Evolutionary conservation across 2,113 vertebrate genomes (phyloP), one percentile per base, ranked within the genome.

Genomic region (Rhagologus leucostigma): DNA sequence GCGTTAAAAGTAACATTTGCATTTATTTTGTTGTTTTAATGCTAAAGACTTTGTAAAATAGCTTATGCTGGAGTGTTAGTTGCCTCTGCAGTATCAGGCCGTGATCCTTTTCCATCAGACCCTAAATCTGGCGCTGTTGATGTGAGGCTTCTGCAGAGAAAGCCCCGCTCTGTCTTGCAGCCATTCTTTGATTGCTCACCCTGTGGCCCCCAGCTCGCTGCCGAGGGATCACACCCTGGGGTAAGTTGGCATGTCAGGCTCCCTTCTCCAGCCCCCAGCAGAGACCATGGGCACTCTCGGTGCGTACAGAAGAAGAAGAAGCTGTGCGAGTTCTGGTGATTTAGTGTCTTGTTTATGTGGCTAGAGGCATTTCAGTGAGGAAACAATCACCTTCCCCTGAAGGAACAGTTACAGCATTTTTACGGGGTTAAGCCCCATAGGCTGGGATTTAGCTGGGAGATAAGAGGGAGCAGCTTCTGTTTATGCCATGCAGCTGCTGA

Each of bases 401-500:
- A 68, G 56, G 64, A 83, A 20, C 9, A 23, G 47, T 2, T 2
- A 29, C 22, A 56, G 65, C 33, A 29, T 44, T 74, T 84, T 63
- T 68, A 78, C 6, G 46, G 53, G 49, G 56, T 73, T 87, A 57
- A 87, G 76, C 32, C 80, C 70, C 18, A 3, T 1, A 57, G 84
- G 87, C 15, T 32, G 37, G 37, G 39, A 30, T 71, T 82, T 64
- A 91, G 74, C 32, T 56, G 44, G 73, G 60, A 60, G 91, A 80
- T 39, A 47, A 62, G 57, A 46, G 53, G 16, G 65, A 81, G 77
- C 44, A 94, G 87, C 44, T 94, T 84, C 86, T 91, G 89, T 94
- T 97, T 76, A 50, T 91, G 89, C 74, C 89, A 47, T 87, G 94
- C 93, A 96, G 89, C 91, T 95, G 95, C 35, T 94, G 87, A 49